Conservation (phyloP, 37 sponge, comb jelly and placozoan species). For the Aphrocallistes beatrix region DNA sequence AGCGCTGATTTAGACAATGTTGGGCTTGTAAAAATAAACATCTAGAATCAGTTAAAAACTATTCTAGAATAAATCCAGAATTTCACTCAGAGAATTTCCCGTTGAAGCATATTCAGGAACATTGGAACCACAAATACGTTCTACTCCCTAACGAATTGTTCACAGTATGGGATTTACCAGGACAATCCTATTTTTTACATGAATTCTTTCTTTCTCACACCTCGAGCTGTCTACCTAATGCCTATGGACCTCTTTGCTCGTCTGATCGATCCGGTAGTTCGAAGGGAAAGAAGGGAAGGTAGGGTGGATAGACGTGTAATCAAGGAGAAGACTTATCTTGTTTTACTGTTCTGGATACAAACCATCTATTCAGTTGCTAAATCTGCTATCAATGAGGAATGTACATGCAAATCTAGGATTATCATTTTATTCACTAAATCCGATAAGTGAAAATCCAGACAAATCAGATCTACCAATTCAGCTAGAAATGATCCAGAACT, state of each 20-base stretch:
- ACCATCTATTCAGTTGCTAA: constrained; percentile 5
- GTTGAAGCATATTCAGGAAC: not conserved
- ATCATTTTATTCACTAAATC: not conserved
- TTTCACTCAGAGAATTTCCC: not conserved
- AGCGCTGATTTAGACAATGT: too few relatives aligned
- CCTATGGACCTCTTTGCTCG: not conserved
- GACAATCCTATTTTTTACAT: constrained; percentile 9
- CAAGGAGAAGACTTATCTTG: not conserved
- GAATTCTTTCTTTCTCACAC: not conserved
- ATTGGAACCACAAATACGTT: not conserved
- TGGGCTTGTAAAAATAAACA: too few relatives aligned
- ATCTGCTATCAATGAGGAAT: not conserved
- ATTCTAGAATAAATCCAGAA: not conserved
- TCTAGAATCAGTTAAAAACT: too few relatives aligned
- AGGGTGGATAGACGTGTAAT: not conserved
- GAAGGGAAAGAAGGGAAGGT: not conserved
- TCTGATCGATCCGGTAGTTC: not conserved
- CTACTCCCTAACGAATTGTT: not conserved
- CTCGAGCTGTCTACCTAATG: not conserved
- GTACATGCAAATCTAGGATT: not conserved
- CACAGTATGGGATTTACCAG: not conserved
- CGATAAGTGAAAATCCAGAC: not conserved
- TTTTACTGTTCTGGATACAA: not conserved
- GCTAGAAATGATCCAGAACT: constrained; percentile 8
- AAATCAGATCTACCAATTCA: too few relatives aligned